Evolutionary conservation across 2,797 vertebrate species (phyloP).

Genomic region (Poliocrania exsul): DNA sequence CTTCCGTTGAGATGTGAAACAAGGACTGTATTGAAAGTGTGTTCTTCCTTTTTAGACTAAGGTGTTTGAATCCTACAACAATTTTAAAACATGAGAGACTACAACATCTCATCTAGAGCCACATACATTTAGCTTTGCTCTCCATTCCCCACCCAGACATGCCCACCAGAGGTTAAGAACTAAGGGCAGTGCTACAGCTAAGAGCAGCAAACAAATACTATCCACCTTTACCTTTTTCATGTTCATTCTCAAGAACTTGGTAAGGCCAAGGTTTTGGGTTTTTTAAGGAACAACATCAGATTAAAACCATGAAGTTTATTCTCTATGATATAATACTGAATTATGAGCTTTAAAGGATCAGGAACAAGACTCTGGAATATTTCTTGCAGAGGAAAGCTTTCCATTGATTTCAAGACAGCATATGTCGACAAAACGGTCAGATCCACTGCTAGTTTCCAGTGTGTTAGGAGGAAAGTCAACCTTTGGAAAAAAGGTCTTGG

Average conservation of each 20-base stretch:
- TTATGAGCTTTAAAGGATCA: neutral
- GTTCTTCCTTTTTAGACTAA: neutral
- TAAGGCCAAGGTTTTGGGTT: accelerated
- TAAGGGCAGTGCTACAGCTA: neutral
- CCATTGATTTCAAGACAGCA: neutral
- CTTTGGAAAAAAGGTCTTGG: neutral
- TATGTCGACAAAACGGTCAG: accelerated
- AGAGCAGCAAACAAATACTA: neutral
- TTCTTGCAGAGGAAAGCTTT: neutral
- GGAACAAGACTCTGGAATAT: neutral
- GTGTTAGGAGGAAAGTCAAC: neutral
- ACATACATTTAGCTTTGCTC: neutral
- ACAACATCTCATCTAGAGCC: neutral
- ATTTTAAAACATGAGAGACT: neutral
- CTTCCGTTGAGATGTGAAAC: slow-evolving; percentile 23
- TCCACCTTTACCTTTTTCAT: neutral
- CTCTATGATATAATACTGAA: neutral
- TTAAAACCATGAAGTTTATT: neutral
- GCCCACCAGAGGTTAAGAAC: neutral
- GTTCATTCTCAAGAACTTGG: neutral
- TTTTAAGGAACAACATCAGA: neutral
- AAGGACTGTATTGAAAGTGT: neutral
- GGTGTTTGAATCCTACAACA: neutral
- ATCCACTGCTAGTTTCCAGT: neutral
- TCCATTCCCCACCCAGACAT: neutral